phyloP scores from a whole-genome alignment of 2,797 vertebrate genomes.

The Tadarida brasiliensis region DNA sequence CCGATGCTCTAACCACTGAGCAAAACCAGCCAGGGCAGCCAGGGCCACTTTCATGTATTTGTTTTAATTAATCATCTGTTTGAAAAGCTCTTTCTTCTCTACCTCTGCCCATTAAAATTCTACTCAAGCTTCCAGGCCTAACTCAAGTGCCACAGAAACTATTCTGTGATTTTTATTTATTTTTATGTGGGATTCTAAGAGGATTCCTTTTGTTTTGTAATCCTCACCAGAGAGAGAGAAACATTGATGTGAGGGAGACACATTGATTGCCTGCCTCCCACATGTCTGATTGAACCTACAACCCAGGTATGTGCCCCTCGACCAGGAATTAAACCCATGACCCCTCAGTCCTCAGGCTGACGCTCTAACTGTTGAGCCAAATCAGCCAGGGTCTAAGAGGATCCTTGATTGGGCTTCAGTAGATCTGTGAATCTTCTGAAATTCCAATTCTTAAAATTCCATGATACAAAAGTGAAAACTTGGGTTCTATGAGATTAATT shows the following conservation, averaged over 20 bases:
- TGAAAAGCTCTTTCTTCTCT: constrained; percentile 55
- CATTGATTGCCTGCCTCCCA: no score
- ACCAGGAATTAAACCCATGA: no score
- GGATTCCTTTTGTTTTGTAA: not conserved
- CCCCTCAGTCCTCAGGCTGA: no score
- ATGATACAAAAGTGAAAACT: constrained; percentile 15
- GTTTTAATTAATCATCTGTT: constrained; percentile 21
- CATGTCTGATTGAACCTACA: no score
- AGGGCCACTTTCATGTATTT: not conserved
- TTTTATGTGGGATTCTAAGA: not conserved
- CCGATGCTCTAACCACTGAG: no score
- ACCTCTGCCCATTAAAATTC: constrained; percentile 41
- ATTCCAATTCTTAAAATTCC: constrained; percentile 47
- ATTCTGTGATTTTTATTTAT: not conserved
- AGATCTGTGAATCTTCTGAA: constrained; percentile 27
- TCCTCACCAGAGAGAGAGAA: no score
- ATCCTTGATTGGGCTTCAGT: constrained; percentile 10
- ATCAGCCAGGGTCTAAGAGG: not conserved
- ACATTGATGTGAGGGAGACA: no score
- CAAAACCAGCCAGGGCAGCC: no score
- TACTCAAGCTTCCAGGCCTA: not conserved
- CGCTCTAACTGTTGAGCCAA: no score
- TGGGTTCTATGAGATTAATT: constrained; percentile 13
- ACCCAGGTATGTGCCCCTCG: no score
- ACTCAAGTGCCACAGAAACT: constrained; percentile 22